A percentile compares a stretch with the other conserved stretches of the same genome.
phyloP scores from a whole-genome alignment of 2,888 invertebrate species.

The Drosophila diplacantha region DNA sequence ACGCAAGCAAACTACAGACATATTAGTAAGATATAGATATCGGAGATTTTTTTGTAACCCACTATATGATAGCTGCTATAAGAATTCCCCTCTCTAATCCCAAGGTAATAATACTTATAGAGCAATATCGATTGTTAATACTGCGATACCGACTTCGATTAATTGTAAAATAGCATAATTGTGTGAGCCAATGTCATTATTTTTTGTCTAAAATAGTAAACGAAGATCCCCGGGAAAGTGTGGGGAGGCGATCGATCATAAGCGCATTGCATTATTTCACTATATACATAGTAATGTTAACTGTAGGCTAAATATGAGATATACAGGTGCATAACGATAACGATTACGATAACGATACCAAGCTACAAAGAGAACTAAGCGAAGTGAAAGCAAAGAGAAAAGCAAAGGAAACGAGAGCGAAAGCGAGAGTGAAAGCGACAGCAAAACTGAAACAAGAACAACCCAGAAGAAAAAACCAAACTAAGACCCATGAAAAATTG shows the following conservation, averaged over 20 bases:
- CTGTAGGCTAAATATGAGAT: slow-evolving; percentile 44
- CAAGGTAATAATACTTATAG: slow-evolving; percentile 4
- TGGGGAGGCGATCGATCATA: slow-evolving; percentile 3
- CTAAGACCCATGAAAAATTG: slow-evolving; percentile 41
- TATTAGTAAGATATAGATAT: slow-evolving; percentile 11
- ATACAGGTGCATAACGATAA: slow-evolving; percentile 45
- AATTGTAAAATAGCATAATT: slow-evolving; percentile 44
- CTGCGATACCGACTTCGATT: slow-evolving; percentile 36
- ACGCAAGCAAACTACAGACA: slow-evolving; percentile 10
- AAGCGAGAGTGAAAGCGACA: neutral
- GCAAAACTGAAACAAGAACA: slow-evolving; percentile 8
- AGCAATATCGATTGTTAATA: slow-evolving; percentile 28
- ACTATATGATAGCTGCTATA: slow-evolving; percentile 14
- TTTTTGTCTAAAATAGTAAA: slow-evolving; percentile 9
- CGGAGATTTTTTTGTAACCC: slow-evolving; percentile 8
- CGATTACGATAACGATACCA: slow-evolving; percentile 47
- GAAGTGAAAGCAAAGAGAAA: slow-evolving; percentile 3
- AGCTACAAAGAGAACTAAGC: slow-evolving; percentile 20
- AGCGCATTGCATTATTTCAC: slow-evolving; percentile 30
- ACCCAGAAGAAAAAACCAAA: slow-evolving; percentile 29
- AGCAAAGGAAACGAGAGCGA: slow-evolving; percentile 20
- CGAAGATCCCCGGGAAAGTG: neutral
- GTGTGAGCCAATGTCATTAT: slow-evolving; percentile 11
- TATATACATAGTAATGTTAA: slow-evolving; percentile 35
- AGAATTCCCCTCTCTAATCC: slow-evolving; percentile 15